Percentiles rank a stretch among this genome's conserved stretches.
phyloP scores from a whole-genome alignment of 2,113 vertebrate species.

The Petrocephalus microphthalmus region DNA sequence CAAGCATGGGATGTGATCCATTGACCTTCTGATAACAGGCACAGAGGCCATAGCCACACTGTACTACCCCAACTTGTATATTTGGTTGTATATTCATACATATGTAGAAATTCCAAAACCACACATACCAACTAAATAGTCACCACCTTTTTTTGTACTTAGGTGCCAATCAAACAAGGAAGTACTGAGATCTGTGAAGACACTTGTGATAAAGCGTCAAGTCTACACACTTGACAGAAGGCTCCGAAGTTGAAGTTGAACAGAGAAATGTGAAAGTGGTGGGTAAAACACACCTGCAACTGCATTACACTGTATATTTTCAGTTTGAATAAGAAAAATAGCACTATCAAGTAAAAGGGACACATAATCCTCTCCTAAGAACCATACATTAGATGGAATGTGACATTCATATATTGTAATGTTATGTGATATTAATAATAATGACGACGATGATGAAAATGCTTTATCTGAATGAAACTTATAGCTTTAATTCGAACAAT shows the following conservation, averaged over 20 bases:
- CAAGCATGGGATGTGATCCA: not conserved
- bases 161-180: constrained; percentile 59
- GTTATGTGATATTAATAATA: not conserved
- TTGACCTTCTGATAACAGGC: not conserved
- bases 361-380: not conserved
- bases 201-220: constrained; percentile 43
- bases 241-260: constrained; percentile 28
- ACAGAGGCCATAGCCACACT: not conserved
- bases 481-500: not conserved
- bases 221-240: constrained; percentile 36
- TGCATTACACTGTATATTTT: not conserved
- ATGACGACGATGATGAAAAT: not conserved
- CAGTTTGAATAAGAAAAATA: not conserved
- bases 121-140: constrained; percentile 18
- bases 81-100: not conserved
- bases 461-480: not conserved
- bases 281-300: constrained; percentile 26
- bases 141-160: constrained; percentile 27
- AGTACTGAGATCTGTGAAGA: constrained; percentile 47
- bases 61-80: not conserved
- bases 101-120: constrained; percentile 18
- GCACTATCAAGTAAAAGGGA: not conserved
- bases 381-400: not conserved
- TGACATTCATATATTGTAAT: not conserved
- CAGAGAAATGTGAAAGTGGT: constrained; percentile 53